Evolutionary conservation across 1,140 invertebrate genomes (phyloP).

Genomic region (Zaprionus taronus): DNA sequence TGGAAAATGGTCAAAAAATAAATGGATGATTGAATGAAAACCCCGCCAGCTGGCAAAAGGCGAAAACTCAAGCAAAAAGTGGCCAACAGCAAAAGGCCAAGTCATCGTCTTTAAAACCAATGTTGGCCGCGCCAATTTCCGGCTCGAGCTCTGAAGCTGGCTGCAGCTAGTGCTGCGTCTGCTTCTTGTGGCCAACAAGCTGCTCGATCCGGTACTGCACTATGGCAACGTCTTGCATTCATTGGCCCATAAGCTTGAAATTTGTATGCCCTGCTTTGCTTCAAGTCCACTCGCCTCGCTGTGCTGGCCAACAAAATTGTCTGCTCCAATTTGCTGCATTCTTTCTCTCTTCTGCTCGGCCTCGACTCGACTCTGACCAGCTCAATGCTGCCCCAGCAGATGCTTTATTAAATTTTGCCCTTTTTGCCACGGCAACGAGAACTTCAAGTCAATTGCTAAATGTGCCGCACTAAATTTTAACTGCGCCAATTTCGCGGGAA

Average conservation of each 20-base stretch:
- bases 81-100: constrained; percentile 73
- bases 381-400: constrained; percentile 8
- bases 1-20: constrained; percentile 82
- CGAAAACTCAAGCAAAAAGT: constrained; percentile 60
- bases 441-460: constrained; percentile 73
- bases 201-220: constrained; percentile 25
- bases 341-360: not conserved
- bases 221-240: constrained; percentile 73
- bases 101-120: constrained; percentile 82
- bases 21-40: constrained; percentile 83
- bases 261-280: constrained; percentile 63
- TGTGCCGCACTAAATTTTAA: constrained; percentile 61
- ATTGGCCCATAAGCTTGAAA: constrained; percentile 76
- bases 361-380: not conserved
- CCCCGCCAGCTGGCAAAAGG: constrained; percentile 79
- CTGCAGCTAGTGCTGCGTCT: constrained; percentile 15
- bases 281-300: constrained; percentile 56
- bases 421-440: constrained; percentile 32
- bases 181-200: constrained; percentile 38
- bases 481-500: constrained; percentile 61
- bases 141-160: constrained; percentile 27
- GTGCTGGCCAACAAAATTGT: constrained; percentile 46
- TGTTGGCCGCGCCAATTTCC: constrained; percentile 77
- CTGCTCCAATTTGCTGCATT: constrained; percentile 70
- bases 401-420: constrained; percentile 66